A percentile compares a stretch with the other conserved stretches of the same genome.
Conservation (phyloP, 2,113 vertebrate species). For the Pelobates fuscus region DNA sequence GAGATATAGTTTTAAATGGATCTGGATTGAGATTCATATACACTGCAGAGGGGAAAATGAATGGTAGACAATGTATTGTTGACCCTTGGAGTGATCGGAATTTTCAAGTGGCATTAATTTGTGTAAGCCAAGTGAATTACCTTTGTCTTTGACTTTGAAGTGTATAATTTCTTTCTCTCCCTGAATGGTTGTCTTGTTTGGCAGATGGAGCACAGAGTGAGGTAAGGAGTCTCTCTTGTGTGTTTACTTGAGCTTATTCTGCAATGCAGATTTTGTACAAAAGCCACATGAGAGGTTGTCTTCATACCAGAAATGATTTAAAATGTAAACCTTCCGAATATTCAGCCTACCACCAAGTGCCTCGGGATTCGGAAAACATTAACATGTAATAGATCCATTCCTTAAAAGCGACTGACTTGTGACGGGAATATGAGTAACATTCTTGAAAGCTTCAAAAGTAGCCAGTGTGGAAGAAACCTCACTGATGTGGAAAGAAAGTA, state of each 20-base stretch:
- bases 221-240: background rate
- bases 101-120: background rate
- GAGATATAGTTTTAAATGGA: too few relatives aligned
- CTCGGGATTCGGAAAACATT: constrained; percentile 47
- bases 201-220: background rate
- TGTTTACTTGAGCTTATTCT: constrained; percentile 13
- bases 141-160: background rate
- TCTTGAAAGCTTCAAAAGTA: constrained; percentile 49
- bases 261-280: constrained; percentile 28
- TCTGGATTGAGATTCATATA: too few relatives aligned
- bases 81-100: background rate
- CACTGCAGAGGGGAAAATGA: too few relatives aligned
- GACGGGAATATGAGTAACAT: constrained; percentile 41
- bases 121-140: background rate
- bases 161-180: background rate
- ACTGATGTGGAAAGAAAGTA: constrained; percentile 42
- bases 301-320: constrained; percentile 36
- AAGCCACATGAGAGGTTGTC: constrained; percentile 29
- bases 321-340: constrained; percentile 45
- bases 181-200: background rate
- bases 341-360: constrained; percentile 31
- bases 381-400: constrained; percentile 42
- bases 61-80: background rate
- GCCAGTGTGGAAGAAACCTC: constrained; percentile 33
- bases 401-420: constrained; percentile 40